Evolutionary conservation across 2,113 vertebrate species (phyloP).

Genomic region (Pluvialis apricaria): DNA sequence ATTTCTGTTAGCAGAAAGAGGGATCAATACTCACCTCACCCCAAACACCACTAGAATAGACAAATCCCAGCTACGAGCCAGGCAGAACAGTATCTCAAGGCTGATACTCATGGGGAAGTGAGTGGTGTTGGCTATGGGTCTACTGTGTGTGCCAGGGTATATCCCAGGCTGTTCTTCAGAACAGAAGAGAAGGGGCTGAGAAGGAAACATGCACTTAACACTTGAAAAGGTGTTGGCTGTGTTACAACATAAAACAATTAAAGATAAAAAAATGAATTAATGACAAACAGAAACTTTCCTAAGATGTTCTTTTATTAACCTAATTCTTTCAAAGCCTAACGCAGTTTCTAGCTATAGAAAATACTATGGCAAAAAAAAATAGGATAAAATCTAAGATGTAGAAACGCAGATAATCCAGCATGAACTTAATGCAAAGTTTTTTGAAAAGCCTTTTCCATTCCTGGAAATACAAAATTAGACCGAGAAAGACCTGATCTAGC

Average conservation of each 20-base stretch:
- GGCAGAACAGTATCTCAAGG: not conserved
- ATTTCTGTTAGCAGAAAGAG: not conserved
- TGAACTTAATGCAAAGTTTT: not conserved
- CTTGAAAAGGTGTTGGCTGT: not conserved
- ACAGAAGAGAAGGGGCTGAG: not conserved
- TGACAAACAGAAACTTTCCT: not conserved
- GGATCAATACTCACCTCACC: not conserved
- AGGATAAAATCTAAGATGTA: not conserved
- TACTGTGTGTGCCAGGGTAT: not conserved
- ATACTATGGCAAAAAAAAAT: not conserved
- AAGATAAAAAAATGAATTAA: not conserved
- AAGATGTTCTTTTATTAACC: not conserved
- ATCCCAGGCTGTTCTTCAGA: not conserved
- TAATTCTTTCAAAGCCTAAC: not conserved
- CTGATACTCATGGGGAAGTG: fast-evolving
- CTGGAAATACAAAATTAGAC: not conserved
- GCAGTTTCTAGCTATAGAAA: not conserved
- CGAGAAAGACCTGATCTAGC: not conserved
- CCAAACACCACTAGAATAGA: not conserved
- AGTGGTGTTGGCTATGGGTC: not conserved
- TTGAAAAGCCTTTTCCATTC: not conserved
- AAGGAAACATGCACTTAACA: not conserved
- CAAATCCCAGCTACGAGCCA: not conserved
- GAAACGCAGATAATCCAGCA: not conserved
- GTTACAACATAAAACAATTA: not conserved